A percentile compares a stretch with the other conserved stretches of the same genome.
Conservation (phyloP, 2,888 invertebrate genomes). For the Acleris literana region DNA sequence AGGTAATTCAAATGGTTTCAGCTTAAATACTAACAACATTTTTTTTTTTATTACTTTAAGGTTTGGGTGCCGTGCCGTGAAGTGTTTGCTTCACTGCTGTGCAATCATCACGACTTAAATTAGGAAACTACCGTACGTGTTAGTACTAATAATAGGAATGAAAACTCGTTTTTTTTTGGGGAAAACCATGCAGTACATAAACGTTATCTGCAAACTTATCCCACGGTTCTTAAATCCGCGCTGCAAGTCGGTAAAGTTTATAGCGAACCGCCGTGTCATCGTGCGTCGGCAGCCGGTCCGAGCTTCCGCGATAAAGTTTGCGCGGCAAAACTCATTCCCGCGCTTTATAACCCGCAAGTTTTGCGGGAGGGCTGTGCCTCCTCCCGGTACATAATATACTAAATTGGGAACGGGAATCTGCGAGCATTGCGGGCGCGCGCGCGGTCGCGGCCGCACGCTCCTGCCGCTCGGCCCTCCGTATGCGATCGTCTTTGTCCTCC, state of each 20-base stretch:
- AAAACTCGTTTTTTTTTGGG: too few relatives aligned
- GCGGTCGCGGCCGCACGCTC: slow-evolving; percentile 52
- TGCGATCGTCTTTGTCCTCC: slow-evolving; percentile 2
- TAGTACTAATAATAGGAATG: too few relatives aligned
- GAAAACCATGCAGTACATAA: background rate
- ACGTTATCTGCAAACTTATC: background rate
- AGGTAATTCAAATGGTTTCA: too few relatives aligned
- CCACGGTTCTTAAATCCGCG: background rate
- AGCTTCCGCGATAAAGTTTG: slow-evolving; percentile 71
- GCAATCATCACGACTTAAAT: too few relatives aligned
- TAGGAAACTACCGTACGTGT: too few relatives aligned
- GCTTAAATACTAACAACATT: too few relatives aligned
- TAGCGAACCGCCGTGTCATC: slow-evolving; percentile 57
- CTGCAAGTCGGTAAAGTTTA: slow-evolving; percentile 48
- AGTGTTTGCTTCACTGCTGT: too few relatives aligned
- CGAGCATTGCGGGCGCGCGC: slow-evolving; percentile 59
- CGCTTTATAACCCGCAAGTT: slow-evolving; percentile 74
- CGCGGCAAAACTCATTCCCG: slow-evolving; percentile 79
- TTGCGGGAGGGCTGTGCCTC: slow-evolving; percentile 52
- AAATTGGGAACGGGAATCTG: slow-evolving; percentile 47
- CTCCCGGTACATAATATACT: slow-evolving; percentile 60
- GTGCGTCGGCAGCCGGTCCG: slow-evolving; percentile 49
- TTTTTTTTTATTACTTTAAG: too few relatives aligned
- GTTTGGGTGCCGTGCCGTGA: too few relatives aligned
- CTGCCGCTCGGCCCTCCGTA: slow-evolving; percentile 19